These are phyloP conservation scores for Leptopilina boulardi DNA, from an alignment of 1,140 invertebrate genomes.

Conservation along the genomic window DNA sequence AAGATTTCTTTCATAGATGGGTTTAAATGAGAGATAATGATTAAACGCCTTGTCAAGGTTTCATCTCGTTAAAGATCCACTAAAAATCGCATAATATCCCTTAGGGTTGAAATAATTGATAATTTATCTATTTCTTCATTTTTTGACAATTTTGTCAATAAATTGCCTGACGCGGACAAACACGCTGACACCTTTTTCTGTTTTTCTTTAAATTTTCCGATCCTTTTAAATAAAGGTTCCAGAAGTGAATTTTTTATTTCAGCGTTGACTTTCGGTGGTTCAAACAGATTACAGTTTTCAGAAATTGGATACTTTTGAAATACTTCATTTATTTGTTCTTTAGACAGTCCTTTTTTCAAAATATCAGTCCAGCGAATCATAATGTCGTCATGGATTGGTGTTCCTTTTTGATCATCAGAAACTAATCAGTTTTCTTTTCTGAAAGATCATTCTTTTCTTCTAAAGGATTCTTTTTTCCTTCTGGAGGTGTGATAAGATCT, in stretches of 20 bases:
- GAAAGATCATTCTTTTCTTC: no score
- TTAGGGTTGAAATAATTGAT: background rate
- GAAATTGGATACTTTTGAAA: background rate
- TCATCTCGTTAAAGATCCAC: constrained; percentile 36
- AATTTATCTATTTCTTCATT: background rate
- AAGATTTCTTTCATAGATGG: constrained; percentile 32
- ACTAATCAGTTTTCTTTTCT: no score
- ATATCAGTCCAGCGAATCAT: no score
- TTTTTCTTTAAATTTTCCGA: constrained; percentile 43
- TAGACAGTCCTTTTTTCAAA: no score
- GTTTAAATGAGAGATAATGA: constrained; percentile 35
- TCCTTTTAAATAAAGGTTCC: constrained; percentile 43
- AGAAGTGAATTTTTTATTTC: constrained; percentile 41
- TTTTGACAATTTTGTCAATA: no score
- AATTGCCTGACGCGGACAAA: constrained; percentile 31
- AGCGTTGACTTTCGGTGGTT: constrained; percentile 48
- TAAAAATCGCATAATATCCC: constrained; percentile 37
- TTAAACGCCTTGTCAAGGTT: constrained; percentile 32
- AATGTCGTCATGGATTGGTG: no score
- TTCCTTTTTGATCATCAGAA: no score
- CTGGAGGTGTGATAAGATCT: no score
- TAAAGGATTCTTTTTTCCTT: no score
- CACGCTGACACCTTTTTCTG: constrained; percentile 46
- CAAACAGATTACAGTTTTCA: constrained; percentile 39
- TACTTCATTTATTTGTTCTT: no score